phyloP scores from a whole-genome alignment of 2,888 invertebrate species.

The Zygaena filipendulae region DNA sequence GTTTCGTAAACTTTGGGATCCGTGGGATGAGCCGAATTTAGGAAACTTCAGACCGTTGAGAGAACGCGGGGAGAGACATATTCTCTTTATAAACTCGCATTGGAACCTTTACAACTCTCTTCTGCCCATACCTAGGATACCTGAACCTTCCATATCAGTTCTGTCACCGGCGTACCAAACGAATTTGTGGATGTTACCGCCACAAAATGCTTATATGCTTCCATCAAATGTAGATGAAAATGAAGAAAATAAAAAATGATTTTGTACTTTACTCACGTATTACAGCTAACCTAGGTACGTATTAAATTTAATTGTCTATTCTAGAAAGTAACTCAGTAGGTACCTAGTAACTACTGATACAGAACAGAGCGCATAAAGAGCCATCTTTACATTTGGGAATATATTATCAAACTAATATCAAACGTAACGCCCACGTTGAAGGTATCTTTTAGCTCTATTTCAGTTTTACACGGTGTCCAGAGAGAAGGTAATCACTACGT shows the following conservation, averaged over 20 bases:
- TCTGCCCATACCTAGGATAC: conserved; percentile 44
- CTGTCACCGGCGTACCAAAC: conserved; percentile 37
- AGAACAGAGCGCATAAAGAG: no score
- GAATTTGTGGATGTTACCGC: conserved; percentile 39
- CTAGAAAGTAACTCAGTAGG: no score
- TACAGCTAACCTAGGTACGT: no score
- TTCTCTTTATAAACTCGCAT: conserved; percentile 67
- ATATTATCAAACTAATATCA: no score
- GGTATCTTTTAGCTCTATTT: no score
- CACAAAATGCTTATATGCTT: conserved; percentile 38
- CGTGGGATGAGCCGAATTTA: conserved; percentile 56
- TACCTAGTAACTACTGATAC: no score
- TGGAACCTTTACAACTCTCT: conserved; percentile 58
- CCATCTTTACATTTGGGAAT: no score
- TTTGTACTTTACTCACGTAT: conserved; percentile 1
- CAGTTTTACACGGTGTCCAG: no score
- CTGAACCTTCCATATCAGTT: conserved; percentile 39
- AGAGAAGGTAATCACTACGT: no score
- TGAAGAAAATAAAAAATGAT: conserved; percentile 15
- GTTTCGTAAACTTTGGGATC: conserved; percentile 64
- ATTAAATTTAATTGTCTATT: no score
- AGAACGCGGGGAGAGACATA: conserved; percentile 37
- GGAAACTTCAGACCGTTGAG: conserved; percentile 65
- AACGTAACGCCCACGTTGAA: no score
- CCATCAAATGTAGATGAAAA: conserved; percentile 19